Evolutionary conservation across 2,797 vertebrate species (phyloP).

Genomic region (Rhinichthys osculus): DNA sequence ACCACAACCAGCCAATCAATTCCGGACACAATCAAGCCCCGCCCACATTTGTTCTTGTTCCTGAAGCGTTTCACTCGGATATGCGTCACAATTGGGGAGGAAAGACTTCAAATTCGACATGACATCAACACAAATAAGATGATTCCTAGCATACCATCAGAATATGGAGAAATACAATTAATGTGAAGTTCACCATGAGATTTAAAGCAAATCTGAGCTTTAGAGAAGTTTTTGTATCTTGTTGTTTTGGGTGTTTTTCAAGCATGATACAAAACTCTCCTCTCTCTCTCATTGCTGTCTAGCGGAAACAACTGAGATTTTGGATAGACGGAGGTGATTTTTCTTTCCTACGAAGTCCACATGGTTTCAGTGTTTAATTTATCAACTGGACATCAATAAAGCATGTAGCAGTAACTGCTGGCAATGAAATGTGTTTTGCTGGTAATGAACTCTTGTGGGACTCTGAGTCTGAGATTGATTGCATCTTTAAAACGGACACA

Average conservation of each 20-base stretch:
- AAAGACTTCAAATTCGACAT: neutral
- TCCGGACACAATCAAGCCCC: neutral
- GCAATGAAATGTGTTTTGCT: constrained; percentile 21
- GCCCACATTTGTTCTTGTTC: neutral
- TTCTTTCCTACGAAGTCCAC: neutral
- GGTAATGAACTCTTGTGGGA: constrained; percentile 13
- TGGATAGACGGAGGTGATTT: neutral
- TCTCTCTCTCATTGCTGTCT: neutral
- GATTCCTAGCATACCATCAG: neutral
- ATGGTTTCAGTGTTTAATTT: constrained; percentile 12
- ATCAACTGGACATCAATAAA: constrained; percentile 19
- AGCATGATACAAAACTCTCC: neutral
- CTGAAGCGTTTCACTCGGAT: neutral
- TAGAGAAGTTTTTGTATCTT: neutral
- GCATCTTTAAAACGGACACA: constrained; percentile 29
- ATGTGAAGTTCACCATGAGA: neutral
- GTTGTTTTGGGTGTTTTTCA: neutral
- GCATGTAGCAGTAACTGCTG: neutral
- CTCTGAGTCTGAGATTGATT: constrained; percentile 18
- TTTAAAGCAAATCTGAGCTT: neutral
- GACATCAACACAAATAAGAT: too few species aligned
- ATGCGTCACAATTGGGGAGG: neutral
- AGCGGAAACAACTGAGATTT: neutral
- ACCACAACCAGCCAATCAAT: neutral
- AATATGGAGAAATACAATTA: neutral